Evolutionary conservation across 1,140 invertebrate species (phyloP), one percentile per base, ranked within the genome.

Genomic region (Oncopeltus fasciatus): DNA sequence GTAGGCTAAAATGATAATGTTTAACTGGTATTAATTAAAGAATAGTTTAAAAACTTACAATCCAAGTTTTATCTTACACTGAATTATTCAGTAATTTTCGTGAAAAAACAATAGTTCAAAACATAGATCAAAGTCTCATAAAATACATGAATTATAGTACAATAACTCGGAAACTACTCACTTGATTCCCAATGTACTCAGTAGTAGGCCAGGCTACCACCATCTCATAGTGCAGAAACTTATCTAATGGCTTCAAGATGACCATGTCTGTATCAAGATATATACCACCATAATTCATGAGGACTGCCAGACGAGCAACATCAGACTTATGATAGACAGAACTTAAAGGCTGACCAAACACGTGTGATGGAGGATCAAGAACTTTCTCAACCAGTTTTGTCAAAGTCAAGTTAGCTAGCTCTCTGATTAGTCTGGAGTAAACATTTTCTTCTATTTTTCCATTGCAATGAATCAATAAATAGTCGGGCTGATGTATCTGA

Each of bases 221-320:
- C 67, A 74, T 72, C 68, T 75, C 74, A 65, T 69, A 75, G 47
- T 68, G 66, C 26, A 72, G 64, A 61, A 72, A 75, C 31, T 68
- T 46, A 63, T 76, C 65, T 29, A 77, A 68, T 1, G 68, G 66
- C 53, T 73, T 69, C 5, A 76, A 65, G 26, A 76, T 64, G 43
- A 73, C 67, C 16, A 69, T 67, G 68, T 76, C 75, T 43, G 69
- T 71, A 63, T 76, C 75, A 2, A 76, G 63, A 63, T 70, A 75
- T 33, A 76, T 74, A 11, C 75, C 75, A 20, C 75, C 75, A 59
- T 68, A 69, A 60, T 67, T 47, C 66, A 67, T 69, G 11, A 76
- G 60, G 8, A 75, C 64, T 44, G 67, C 57, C 11, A 76, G 64
- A 27, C 75, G 64, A 18, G 69, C 68, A 18, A 76, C 67, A 65